Evolutionary conservation across 2,888 invertebrate genomes (phyloP), one percentile per base, ranked within the genome.

Genomic region (Ornithoptera priamus): DNA sequence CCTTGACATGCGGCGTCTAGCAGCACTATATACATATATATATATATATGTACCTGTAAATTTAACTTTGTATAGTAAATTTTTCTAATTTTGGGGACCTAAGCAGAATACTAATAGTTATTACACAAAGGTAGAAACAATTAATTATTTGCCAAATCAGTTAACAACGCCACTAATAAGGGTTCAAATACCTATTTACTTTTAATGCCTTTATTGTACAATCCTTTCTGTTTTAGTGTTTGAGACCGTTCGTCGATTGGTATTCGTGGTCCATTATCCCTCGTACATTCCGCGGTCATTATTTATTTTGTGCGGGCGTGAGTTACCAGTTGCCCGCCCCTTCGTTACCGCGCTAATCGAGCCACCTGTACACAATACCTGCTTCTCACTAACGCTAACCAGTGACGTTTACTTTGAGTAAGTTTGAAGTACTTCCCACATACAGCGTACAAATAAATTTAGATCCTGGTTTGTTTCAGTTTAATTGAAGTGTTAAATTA

Each of bases 271-370:
- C 83, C 82, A 86, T 86, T 85, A 85, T 77, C 77, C 76, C 67
- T 57, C 46, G n/a, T 67, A 79, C 88, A 89, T 90, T 91, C 90
- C 88, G 75, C 77, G 73, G 81, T 80, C 80, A 84, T 89, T 88
- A 89, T 91, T 92, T 90, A 90, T 91, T 89, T 90, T 85, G 86
- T 88, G 79, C 82, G 81, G 90, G 90, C 89, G 92, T 90, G 89
- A 89, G 88, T 87, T 87, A 89, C 88, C 83, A 87, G 73, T 78
- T 77, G 83, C 75, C 83, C 92, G 90, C 92, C 92, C 85, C 89
- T 92, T 91, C 88, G 87, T 91, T 92, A 92, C 90, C 86, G 90
- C 88, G 89, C 83, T 90, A 90, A 91, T 91, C 81, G 79, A 75
- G 84, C 86, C 86, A 86, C 88, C 86, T 80, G 77, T 75, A 75